These are phyloP conservation scores for Ceratosolen fusciceps DNA, from an alignment of 1,140 invertebrate genomes.

Conservation along the genomic window DNA sequence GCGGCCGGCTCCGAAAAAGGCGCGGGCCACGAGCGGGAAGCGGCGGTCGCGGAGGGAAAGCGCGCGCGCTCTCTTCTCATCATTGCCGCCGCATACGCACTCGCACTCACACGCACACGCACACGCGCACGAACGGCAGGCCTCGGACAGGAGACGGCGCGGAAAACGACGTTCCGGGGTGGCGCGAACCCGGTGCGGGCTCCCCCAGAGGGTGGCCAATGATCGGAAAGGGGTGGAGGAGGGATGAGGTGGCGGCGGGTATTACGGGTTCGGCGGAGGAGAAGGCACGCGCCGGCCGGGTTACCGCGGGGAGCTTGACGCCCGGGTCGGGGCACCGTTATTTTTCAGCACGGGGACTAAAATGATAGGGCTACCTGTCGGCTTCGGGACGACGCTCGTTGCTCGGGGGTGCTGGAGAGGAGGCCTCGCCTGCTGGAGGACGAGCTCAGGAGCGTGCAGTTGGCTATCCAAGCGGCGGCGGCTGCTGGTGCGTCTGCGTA, in stretches of 20 bases:
- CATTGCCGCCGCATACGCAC: too few relatives aligned
- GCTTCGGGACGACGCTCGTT: too few relatives aligned
- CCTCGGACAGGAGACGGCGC: neutral
- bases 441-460: neutral
- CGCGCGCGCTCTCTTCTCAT: too few relatives aligned
- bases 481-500: slow-evolving; percentile 39
- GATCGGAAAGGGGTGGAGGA: too few relatives aligned
- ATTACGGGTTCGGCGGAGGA: too few relatives aligned
- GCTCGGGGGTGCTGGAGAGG: neutral
- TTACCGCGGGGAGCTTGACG: too few relatives aligned
- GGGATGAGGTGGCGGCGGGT: too few relatives aligned
- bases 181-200: neutral
- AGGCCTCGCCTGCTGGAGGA: neutral
- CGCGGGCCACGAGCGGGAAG: neutral
- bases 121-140: neutral
- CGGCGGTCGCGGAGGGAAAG: too few relatives aligned
- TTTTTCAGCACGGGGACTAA: too few relatives aligned
- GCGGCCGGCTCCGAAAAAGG: too few relatives aligned
- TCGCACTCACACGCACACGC: neutral
- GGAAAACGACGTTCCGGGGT: neutral
- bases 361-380: neutral
- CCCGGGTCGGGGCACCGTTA: neutral
- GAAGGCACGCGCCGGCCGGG: too few relatives aligned
- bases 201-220: too few relatives aligned
- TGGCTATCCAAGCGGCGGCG: neutral